Evolutionary conservation across 2,113 vertebrate species (phyloP).

Genomic region (Phyllostomus discolor): DNA sequence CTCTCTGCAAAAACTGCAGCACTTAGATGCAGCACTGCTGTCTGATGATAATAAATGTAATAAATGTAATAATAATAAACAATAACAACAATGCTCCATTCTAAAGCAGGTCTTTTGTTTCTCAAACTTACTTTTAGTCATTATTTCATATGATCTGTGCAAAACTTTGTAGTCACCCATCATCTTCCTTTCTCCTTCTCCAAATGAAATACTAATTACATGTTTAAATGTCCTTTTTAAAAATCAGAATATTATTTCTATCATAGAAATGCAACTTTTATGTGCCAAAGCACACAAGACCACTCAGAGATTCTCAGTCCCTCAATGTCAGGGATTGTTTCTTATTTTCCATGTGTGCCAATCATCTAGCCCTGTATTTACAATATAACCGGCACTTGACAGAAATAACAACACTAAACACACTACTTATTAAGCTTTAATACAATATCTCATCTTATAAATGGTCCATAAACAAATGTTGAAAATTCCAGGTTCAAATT

Average conservation of each 20-base stretch:
- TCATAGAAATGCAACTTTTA: conserved; percentile 44
- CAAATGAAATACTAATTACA: conserved; percentile 37
- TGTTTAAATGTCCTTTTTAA: conserved; percentile 8
- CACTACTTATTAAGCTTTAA: background rate
- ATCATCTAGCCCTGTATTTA: background rate
- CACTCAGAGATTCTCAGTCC: conserved; percentile 21
- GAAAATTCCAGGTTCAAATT: background rate
- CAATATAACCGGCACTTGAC: background rate
- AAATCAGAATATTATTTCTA: conserved; percentile 30
- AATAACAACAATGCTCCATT: background rate
- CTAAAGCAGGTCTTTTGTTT: background rate
- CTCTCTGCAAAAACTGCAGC: background rate
- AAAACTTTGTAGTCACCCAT: background rate
- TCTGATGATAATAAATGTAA: background rate
- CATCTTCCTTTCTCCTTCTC: background rate
- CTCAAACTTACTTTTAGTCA: background rate
- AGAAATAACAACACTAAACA: background rate
- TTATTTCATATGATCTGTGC: background rate
- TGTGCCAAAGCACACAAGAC: conserved; percentile 43
- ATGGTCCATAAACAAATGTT: background rate
- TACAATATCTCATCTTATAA: background rate
- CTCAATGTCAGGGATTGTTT: background rate
- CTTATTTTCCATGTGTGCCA: background rate
- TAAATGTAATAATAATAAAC: background rate
- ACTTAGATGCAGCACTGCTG: background rate